These are phyloP conservation scores for Leucopsar rothschildi DNA, from an alignment of 2,113 vertebrate species.

Conservation along the genomic window DNA sequence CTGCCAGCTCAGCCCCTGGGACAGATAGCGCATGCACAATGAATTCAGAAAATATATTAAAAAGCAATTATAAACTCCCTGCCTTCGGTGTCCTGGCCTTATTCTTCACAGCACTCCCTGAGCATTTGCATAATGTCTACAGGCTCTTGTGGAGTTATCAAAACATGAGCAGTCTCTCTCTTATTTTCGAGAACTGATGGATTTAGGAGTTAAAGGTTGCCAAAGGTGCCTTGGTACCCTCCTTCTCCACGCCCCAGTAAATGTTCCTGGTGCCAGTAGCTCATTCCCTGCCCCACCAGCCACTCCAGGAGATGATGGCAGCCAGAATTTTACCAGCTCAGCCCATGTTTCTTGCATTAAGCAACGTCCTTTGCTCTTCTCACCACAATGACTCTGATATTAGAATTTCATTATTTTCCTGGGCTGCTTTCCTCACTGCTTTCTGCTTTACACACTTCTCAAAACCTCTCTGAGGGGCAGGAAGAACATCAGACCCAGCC, in stretches of 20 bases:
- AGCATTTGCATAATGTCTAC: constrained; percentile 72
- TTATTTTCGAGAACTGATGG: constrained; percentile 53
- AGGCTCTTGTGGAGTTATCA: constrained; percentile 64
- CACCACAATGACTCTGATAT: not conserved
- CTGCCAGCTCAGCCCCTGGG: constrained; percentile 45
- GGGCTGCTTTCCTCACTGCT: not conserved
- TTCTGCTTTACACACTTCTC: not conserved
- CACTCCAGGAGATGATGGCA: constrained; percentile 13
- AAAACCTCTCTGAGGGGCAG: not conserved
- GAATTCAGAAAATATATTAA: constrained; percentile 73
- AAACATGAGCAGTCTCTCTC: constrained; percentile 54
- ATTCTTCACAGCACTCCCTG: constrained; percentile 48
- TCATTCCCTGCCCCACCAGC: not conserved
- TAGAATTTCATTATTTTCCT: constrained; percentile 15
- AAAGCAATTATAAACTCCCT: constrained; percentile 73
- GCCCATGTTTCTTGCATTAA: not conserved
- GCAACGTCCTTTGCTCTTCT: constrained; percentile 11
- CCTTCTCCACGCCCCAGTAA: not conserved
- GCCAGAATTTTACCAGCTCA: constrained; percentile 1
- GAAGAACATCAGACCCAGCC: not conserved
- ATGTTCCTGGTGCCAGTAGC: not conserved
- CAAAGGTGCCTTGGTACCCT: constrained; percentile 16
- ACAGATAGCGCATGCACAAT: constrained; percentile 60
- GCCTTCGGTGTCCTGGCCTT: constrained; percentile 55
- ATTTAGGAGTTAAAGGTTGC: constrained; percentile 44